These are phyloP conservation scores for Urophycis tenuis DNA, from an alignment of 2,797 vertebrate species.

Conservation along the genomic window DNA sequence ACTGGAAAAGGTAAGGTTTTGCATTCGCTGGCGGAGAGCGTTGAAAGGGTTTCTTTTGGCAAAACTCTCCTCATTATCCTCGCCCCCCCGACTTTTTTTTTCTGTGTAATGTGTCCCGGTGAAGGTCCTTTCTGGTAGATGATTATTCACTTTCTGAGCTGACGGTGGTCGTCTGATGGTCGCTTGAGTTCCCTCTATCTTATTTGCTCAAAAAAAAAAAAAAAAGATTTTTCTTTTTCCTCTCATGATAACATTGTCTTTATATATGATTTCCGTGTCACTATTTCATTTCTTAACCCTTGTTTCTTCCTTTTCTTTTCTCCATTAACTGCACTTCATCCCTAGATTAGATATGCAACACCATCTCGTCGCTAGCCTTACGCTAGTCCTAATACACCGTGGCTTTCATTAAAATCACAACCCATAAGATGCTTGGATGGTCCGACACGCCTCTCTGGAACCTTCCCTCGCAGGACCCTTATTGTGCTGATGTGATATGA, in stretches of 20 bases:
- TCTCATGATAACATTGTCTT: slow-evolving; percentile 11
- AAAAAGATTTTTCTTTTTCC: slow-evolving; percentile 5
- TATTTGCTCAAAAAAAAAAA: slow-evolving; percentile 2
- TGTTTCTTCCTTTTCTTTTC: background rate
- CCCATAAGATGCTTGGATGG: slow-evolving; percentile 2
- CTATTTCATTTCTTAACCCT: slow-evolving; percentile 4
- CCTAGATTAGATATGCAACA: background rate
- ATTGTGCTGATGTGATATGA: background rate
- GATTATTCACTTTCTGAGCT: slow-evolving; percentile 14
- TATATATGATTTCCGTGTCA: slow-evolving; percentile 7
- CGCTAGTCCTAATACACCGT: background rate
- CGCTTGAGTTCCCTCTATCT: background rate
- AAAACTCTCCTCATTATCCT: slow-evolving; percentile 16
- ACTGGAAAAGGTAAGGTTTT: slow-evolving; percentile 25
- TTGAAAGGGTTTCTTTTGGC: slow-evolving; percentile 8
- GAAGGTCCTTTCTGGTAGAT: slow-evolving; percentile 11
- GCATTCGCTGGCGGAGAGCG: slow-evolving; percentile 16
- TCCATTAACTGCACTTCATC: background rate
- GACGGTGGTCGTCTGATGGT: background rate
- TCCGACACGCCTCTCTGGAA: background rate
- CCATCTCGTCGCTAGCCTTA: background rate
- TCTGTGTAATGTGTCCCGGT: slow-evolving; percentile 13
- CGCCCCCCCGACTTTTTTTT: background rate
- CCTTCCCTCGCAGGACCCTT: background rate
- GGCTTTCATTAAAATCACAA: background rate